A percentile compares a stretch with the other conserved stretches of the same genome.
phyloP scores from a whole-genome alignment of 2,888 invertebrate genomes.

The Lasioglossum calceatum region DNA sequence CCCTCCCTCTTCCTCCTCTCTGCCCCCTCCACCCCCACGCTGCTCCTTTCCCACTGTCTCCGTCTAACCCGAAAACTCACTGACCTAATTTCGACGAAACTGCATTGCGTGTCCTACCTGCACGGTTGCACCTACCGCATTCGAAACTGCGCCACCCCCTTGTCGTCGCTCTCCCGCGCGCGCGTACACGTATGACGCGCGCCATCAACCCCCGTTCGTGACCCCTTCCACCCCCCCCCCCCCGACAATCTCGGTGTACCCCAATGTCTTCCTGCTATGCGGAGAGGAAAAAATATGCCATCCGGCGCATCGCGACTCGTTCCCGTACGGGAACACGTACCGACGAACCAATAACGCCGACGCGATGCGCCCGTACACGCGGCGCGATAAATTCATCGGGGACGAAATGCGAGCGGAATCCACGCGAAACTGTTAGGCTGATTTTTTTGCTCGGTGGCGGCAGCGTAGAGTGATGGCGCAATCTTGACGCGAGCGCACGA shows the following conservation, averaged over 20 bases:
- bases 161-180: constrained; percentile 12
- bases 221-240: background rate
- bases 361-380: background rate
- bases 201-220: constrained; percentile 2
- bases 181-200: constrained; percentile 20
- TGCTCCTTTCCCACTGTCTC: constrained; percentile 37
- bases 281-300: constrained; percentile 3
- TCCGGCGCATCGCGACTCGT: constrained; percentile 28
- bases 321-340: constrained; percentile 13
- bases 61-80: constrained; percentile 74
- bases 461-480: background rate
- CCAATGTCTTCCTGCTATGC: background rate
- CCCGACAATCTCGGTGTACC: background rate
- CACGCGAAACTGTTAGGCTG: background rate
- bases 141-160: constrained; percentile 65
- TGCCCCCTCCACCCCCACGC: constrained; percentile 14
- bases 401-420: background rate
- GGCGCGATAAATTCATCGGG: constrained; percentile 4
- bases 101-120: constrained; percentile 78
- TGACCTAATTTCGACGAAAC: constrained; percentile 77
- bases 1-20: background rate
- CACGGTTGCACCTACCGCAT: constrained; percentile 72
- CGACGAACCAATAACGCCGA: constrained; percentile 10
- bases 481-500: background rate
- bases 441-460: background rate